Conservation (phyloP, 2,797 vertebrate species). For the Myoxocephalus aenaeus region DNA sequence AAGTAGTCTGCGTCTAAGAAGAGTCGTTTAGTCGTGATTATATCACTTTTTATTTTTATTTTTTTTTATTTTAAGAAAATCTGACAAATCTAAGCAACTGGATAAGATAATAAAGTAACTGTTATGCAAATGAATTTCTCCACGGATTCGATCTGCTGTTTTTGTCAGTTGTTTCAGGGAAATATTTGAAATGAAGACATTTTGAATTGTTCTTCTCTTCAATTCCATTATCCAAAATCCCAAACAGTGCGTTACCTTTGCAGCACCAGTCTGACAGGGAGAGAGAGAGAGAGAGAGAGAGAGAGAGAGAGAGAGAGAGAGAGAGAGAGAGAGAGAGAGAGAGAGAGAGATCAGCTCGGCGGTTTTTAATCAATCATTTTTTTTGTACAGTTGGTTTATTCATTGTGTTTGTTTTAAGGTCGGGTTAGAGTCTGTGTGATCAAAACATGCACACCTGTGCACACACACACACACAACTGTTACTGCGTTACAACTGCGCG, state of each 20-base stretch:
- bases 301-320: background rate
- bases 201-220: background rate
- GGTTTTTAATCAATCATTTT: background rate
- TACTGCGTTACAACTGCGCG: background rate
- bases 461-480: background rate
- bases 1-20: slow-evolving; percentile 32
- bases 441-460: slow-evolving; percentile 16
- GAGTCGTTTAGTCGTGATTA: background rate
- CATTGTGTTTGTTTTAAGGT: slow-evolving; percentile 14
- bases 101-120: background rate
- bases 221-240: rapidly evolving
- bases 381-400: background rate
- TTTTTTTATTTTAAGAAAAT: background rate
- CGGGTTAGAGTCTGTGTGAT: slow-evolving; percentile 19
- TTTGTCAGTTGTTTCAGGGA: background rate
- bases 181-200: too few relatives aligned
- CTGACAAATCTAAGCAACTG: background rate
- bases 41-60: background rate
- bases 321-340: background rate
- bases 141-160: background rate
- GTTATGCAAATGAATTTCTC: background rate
- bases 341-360: background rate
- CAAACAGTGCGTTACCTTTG: background rate
- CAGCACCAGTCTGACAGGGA: background rate
- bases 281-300: background rate